Conservation (phyloP, 2,113 vertebrate genomes). For the Nanorana parkeri region DNA sequence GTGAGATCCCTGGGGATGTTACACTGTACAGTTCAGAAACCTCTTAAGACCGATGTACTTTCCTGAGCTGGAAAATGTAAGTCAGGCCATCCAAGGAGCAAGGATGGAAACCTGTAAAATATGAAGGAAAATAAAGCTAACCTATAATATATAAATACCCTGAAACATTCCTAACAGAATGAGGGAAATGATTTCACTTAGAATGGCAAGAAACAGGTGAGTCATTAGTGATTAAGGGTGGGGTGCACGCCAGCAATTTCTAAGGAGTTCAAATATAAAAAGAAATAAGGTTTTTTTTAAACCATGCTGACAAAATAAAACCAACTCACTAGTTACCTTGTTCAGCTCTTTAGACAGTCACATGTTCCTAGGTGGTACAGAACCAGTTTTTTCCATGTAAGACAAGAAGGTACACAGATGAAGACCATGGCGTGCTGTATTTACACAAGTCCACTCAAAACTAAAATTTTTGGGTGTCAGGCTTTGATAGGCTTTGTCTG, state of each 20-base stretch:
- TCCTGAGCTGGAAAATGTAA: conserved; percentile 40
- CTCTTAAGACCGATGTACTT: conserved; percentile 2
- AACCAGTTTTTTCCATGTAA: too few relatives aligned
- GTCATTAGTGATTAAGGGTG: conserved; percentile 42
- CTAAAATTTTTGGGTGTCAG: too few relatives aligned
- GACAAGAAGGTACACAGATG: too few relatives aligned
- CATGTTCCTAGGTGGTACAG: neutral
- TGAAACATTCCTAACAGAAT: conserved; percentile 31
- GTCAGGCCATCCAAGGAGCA: conserved; percentile 20
- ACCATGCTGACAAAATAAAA: neutral
- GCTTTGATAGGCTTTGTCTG: too few relatives aligned
- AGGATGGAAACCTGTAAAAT: conserved; percentile 40
- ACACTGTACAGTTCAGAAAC: neutral
- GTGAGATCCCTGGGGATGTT: conserved; percentile 1
- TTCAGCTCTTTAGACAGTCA: neutral
- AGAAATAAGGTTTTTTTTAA: neutral
- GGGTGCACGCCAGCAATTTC: neutral
- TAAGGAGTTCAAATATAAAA: neutral
- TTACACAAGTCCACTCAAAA: too few relatives aligned
- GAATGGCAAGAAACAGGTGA: conserved; percentile 41
- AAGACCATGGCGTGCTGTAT: too few relatives aligned
- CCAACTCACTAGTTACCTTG: neutral
- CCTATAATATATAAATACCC: conserved; percentile 42
- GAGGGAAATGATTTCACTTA: conserved; percentile 35
- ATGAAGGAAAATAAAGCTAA: conserved; percentile 47